Percentiles rank a stretch among this genome's conserved stretches.
phyloP scores from a whole-genome alignment of 1,140 invertebrate genomes.

The Delia radicum region DNA sequence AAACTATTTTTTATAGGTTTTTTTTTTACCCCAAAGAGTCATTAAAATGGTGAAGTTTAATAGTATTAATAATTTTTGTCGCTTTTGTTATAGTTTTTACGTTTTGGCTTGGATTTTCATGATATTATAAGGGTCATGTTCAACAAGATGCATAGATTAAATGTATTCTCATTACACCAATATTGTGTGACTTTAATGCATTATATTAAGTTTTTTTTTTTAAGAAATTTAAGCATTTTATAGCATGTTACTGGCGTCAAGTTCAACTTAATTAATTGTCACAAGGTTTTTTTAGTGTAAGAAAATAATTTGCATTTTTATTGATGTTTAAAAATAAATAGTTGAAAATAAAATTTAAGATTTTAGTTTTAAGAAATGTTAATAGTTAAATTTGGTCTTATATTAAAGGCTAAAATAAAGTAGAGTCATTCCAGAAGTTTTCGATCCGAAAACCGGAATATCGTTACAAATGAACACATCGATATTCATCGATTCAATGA shows the following conservation, averaged over 20 bases:
- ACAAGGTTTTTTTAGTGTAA: slow-evolving; percentile 13
- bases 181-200: not conserved
- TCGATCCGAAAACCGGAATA: too few relatives aligned
- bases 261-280: slow-evolving; percentile 3
- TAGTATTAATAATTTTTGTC: not conserved
- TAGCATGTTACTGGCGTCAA: not conserved
- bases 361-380: too few relatives aligned
- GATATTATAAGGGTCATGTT: not conserved
- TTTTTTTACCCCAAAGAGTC: too few relatives aligned
- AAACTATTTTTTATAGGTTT: not conserved
- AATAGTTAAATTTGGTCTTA: too few relatives aligned
- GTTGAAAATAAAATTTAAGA: too few relatives aligned
- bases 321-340: not conserved
- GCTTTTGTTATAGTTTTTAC: not conserved
- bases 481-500: too few relatives aligned
- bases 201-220: not conserved
- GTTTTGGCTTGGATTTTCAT: too few relatives aligned
- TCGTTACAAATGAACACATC: too few relatives aligned
- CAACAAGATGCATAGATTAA: not conserved
- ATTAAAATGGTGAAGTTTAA: not conserved
- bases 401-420: too few relatives aligned
- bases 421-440: too few relatives aligned
- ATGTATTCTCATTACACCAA: not conserved
- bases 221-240: not conserved
- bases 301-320: not conserved